Evolutionary conservation across 2,888 invertebrate genomes (phyloP).

Genomic region (Nebria salina): DNA sequence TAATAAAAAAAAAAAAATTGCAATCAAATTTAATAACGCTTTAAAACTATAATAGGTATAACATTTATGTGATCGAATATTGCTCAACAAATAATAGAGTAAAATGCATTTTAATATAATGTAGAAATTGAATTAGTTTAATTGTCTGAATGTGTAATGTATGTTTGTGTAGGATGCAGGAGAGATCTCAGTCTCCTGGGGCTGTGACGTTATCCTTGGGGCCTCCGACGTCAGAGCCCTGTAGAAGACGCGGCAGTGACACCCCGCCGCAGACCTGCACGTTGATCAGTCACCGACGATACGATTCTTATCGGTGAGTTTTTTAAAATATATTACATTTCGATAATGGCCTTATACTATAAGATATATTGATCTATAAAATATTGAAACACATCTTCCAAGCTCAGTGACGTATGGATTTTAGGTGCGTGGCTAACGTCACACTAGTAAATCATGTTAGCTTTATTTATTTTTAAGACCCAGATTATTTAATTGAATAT

Average conservation of each 20-base stretch:
- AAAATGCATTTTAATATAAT: too few species aligned
- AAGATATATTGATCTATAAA: background rate
- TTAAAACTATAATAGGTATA: too few species aligned
- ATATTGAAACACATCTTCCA: background rate
- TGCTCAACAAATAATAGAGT: too few species aligned
- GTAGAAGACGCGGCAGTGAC: conserved; percentile 25
- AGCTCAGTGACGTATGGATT: too few species aligned
- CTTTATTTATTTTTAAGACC: too few species aligned
- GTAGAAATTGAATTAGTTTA: background rate
- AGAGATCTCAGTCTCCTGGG: conserved; percentile 29
- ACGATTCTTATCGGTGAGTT: conserved; percentile 46
- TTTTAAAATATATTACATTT: background rate
- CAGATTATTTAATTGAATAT: too few species aligned
- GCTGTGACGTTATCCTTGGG: conserved; percentile 26
- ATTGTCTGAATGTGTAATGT: background rate
- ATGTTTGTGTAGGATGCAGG: conserved; percentile 34
- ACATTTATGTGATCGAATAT: too few species aligned
- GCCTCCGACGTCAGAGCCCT: background rate
- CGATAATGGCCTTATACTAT: background rate
- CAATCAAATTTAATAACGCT: too few species aligned
- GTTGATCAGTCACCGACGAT: conserved; percentile 47
- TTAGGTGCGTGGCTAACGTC: too few species aligned
- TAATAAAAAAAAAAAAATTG: too few species aligned
- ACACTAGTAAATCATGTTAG: too few species aligned
- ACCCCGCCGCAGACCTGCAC: conserved; percentile 28